Evolutionary conservation across 2,113 vertebrate genomes (phyloP), one percentile per base, ranked within the genome.

Genomic region (Hippocampus zosterae): DNA sequence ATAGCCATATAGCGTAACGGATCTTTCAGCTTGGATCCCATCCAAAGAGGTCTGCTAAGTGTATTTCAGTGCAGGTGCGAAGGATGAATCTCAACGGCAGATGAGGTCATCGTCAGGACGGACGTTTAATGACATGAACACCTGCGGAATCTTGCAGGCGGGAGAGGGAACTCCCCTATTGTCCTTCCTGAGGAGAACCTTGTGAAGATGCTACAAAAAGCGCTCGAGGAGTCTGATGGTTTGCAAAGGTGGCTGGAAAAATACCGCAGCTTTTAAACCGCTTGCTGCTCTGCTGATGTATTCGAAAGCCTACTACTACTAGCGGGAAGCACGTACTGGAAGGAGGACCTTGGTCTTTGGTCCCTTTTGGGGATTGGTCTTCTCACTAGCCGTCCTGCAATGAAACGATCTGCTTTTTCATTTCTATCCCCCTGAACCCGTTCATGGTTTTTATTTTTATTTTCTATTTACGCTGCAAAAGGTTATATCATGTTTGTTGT

Each of bases 231-330:
- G 13, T 44, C 42, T 44, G 42, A 12, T 37, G 33, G 33, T 5
- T 37, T 37, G 33, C 33, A 37, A 5, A 37, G 33, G 33, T 7
- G 83, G 83, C 65, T 76, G 79, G 73, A 73, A 81, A 84, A 79
- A 41, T 29, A 42, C 65, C 6, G 19, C 69, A 67, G 83, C 74
- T 81, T 81, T 84, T 63, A 66, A 76, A 77, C 63, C 70, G 73
- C 33, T 68, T 52, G n/a, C 53, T 67, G 72, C 15, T 0, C 42
- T 42, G 63, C 50, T 40, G n/a, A 64, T 68, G 55, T 46, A 71
- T 80, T 81, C 84, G 73, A 57, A 74, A 85, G 83, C 85, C 77
- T 66, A 87, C 88, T 82, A 80, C 84, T 82, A 85, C 84, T 73
- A 63, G n/a, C 53, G 2, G n/a, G 21, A 15, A 46, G 33, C 33